Evolutionary conservation across 2,888 invertebrate genomes (phyloP), one percentile per base, ranked within the genome.

Genomic region (Chironomus riparius): DNA sequence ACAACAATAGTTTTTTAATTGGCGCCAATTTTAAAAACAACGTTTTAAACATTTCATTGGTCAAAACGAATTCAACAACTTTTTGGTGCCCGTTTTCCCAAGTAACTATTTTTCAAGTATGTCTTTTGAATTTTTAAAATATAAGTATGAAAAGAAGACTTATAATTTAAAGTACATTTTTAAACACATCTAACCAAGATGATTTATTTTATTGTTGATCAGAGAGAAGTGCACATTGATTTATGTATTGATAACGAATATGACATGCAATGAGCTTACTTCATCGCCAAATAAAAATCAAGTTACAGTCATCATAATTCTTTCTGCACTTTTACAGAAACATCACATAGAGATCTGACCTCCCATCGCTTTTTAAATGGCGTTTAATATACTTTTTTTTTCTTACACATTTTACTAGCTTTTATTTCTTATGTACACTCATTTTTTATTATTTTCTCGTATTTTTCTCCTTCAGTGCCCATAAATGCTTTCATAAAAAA

Each of bases 251-350:
- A 71, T 71, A 24, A 48, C 50, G 18, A 56, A 71, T 71, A 71
- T 71, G 61, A 61, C 61, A 24, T 13, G 12, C 48, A 73, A 62
- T 24, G 50, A 62, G 73, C 73, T 73, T 73, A 62, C 73, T 73
- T 73, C 73, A 73, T 73, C 73, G 73, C 73, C 73, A n/a, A 73
- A 73, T 28, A 24, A 61, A 28, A 61, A 73, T 73, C 73, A 70
- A 48, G 13, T 56, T 56, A 56, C 69, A 21, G 47, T 6, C 62
- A 22, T 73, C 73, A 65, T 65, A 73, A 38, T 62, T 73, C 73
- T 28, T 73, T 62, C 47, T 56, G 61, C 72, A 48, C 56, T 15
- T 6, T 7, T 28, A 12, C 61, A 56, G n/a, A n/a, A 56, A 56
- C 56, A 38, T 38, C 38, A 38, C 38, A 10, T 38, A 28, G 56